Conservation (phyloP, 2,113 vertebrate species). For the Thymallus thymallus region DNA sequence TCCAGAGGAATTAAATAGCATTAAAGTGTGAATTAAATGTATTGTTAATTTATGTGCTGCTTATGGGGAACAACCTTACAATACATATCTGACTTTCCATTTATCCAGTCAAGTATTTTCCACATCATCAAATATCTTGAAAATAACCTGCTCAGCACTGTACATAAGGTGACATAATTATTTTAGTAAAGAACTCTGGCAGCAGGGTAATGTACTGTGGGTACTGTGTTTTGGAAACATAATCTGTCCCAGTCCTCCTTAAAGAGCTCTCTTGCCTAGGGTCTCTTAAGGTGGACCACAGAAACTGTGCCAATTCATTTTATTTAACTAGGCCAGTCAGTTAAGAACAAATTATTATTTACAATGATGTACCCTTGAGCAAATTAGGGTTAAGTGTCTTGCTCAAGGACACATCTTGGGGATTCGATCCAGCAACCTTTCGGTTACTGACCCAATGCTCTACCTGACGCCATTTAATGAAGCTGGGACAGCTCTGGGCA, state of each 20-base stretch:
- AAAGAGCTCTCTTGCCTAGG: conserved; percentile 47
- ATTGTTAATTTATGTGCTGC: not conserved
- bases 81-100: not conserved
- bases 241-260: conserved; percentile 57
- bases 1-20: not conserved
- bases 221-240: not conserved
- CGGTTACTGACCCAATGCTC: too few relatives aligned
- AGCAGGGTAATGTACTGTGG: too few relatives aligned
- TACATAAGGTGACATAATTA: not conserved
- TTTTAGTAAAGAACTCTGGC: not conserved
- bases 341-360: too few relatives aligned
- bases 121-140: not conserved
- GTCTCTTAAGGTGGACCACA: conserved; percentile 63
- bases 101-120: too few relatives aligned
- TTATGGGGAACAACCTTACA: not conserved
- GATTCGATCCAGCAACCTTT: too few relatives aligned
- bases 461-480: too few relatives aligned
- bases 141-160: not conserved
- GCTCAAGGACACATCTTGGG: too few relatives aligned
- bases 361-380: too few relatives aligned
- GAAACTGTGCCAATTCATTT: conserved; percentile 32
- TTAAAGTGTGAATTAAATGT: not conserved
- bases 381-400: too few relatives aligned
- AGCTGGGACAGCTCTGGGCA: conserved; percentile 12
- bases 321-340: too few relatives aligned